These are phyloP conservation scores for Phengaris alcon DNA, from an alignment of 2,888 invertebrate genomes.

Conservation along the genomic window DNA sequence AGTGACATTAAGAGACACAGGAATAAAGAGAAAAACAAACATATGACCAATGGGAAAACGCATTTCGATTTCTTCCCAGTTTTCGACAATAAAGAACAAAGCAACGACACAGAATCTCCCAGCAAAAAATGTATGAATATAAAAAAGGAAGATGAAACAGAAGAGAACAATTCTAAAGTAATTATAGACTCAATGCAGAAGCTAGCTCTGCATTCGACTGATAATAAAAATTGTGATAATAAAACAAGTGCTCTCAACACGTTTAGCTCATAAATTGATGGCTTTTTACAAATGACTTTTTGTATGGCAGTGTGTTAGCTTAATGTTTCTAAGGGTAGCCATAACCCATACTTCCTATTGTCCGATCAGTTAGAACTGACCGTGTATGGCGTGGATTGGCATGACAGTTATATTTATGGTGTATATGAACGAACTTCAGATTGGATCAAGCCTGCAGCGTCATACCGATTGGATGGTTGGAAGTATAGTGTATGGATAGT, in stretches of 20 bases:
- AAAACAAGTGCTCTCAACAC: conserved; percentile 74
- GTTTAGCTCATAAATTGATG: conserved; percentile 67
- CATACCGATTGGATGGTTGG: no score
- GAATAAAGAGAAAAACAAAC: conserved; percentile 56
- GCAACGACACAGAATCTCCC: conserved; percentile 42
- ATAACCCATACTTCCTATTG: no score
- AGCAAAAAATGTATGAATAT: conserved; percentile 17
- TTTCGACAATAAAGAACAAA: conserved; percentile 66
- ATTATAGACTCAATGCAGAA: conserved; percentile 77
- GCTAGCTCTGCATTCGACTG: conserved; percentile 76
- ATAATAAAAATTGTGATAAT: conserved; percentile 78
- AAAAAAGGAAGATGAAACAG: conserved; percentile 37
- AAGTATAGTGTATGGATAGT: no score
- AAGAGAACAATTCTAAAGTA: conserved; percentile 68
- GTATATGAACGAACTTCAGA: no score
- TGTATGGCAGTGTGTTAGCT: conserved; percentile 59
- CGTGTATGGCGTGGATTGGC: no score
- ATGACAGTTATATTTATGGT: no score
- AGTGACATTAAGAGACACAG: conserved; percentile 51
- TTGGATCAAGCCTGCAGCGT: no score
- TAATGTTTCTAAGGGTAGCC: conserved; percentile 42
- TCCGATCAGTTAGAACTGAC: no score
- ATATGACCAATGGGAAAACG: conserved; percentile 62
- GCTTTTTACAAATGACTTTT: conserved; percentile 59
- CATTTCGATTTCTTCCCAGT: conserved; percentile 73